Percentiles rank a stretch among this genome's conserved stretches.
Conservation (phyloP, 2,888 invertebrate genomes). For the Mantis religiosa region DNA sequence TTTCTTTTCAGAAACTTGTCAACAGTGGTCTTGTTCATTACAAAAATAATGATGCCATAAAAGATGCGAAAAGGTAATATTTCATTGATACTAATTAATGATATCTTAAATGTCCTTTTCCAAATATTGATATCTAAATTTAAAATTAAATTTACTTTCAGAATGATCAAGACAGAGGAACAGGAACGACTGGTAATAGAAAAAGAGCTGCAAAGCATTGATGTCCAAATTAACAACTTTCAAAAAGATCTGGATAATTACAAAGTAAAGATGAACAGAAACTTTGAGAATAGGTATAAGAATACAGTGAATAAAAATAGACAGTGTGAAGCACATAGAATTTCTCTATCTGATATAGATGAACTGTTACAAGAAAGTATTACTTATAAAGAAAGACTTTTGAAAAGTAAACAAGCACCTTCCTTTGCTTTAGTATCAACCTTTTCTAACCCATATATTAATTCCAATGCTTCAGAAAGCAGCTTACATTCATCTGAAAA, state of each 20-base stretch:
- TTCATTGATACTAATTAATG: background rate
- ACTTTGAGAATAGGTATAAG: background rate
- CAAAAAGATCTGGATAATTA: conserved; percentile 7
- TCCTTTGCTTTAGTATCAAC: background rate
- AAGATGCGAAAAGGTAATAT: conserved; percentile 8
- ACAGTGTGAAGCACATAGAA: background rate
- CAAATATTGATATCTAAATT: background rate
- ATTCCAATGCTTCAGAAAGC: background rate
- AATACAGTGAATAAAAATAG: background rate
- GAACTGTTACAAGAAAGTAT: background rate
- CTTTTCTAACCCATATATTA: background rate
- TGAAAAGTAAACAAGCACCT: background rate
- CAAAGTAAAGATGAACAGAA: background rate
- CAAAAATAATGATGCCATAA: background rate
- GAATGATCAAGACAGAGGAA: conserved; percentile 15
- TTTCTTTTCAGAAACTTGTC: background rate
- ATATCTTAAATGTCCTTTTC: background rate
- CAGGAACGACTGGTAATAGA: background rate
- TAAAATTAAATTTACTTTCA: background rate
- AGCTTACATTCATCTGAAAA: background rate
- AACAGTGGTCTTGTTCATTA: background rate
- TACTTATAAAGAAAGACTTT: background rate
- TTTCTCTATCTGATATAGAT: background rate
- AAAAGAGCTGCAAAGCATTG: background rate
- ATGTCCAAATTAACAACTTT: conserved; percentile 5